Conservation (phyloP, 2,113 vertebrate genomes). For the Ptyas mucosa region DNA sequence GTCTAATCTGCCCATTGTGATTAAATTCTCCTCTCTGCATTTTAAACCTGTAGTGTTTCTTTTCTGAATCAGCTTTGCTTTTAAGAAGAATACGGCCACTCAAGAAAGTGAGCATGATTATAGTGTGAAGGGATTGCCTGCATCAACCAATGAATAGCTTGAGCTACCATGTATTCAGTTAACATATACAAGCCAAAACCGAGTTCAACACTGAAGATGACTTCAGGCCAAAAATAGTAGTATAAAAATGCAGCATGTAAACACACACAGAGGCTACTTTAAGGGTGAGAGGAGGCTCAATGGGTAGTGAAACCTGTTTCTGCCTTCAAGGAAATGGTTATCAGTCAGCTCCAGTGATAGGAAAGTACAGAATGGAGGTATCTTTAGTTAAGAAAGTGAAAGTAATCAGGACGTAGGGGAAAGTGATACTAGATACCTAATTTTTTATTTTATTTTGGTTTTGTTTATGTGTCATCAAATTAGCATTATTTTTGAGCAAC, state of each 20-base stretch:
- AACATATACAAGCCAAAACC: not conserved
- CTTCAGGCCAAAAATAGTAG: not conserved
- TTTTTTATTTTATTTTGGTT: not conserved
- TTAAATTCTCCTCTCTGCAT: not conserved
- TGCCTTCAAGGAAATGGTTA: not conserved
- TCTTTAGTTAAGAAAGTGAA: not conserved
- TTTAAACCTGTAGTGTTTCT: not conserved
- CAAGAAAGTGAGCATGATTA: not conserved
- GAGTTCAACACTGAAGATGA: not conserved
- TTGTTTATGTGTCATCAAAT: too few relatives aligned
- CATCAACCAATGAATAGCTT: not conserved
- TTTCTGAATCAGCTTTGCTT: not conserved
- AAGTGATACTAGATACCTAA: not conserved
- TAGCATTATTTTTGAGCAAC: too few relatives aligned
- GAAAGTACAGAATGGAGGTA: not conserved
- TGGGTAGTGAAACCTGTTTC: not conserved
- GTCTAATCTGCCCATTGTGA: not conserved
- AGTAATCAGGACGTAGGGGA: not conserved
- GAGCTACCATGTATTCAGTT: not conserved
- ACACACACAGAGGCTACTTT: not conserved
- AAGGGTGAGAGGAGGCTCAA: not conserved
- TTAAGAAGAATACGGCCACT: not conserved
- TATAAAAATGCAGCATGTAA: not conserved
- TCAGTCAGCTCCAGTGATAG: not conserved
- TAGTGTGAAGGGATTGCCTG: not conserved